Evolutionary conservation across 2,113 vertebrate species (phyloP).

Genomic region (Mesoclemmys tuberculata): DNA sequence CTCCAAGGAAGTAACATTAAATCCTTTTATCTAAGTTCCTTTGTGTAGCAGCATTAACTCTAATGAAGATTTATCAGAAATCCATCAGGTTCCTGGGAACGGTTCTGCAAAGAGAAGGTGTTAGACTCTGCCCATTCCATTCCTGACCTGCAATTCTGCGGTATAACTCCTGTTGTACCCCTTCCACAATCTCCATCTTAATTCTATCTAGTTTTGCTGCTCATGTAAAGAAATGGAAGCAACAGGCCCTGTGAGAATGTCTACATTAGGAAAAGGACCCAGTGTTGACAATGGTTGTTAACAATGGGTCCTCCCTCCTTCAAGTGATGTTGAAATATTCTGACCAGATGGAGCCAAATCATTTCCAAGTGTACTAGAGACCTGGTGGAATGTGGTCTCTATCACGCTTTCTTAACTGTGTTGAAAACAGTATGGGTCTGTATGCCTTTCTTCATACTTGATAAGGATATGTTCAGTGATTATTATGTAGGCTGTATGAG

Average conservation of each 20-base stretch:
- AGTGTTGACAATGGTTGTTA: not conserved
- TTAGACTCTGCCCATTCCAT: not conserved
- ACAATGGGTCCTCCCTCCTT: not conserved
- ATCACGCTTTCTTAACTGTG: fast-evolving
- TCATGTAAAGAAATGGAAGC: not conserved
- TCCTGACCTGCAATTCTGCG: not conserved
- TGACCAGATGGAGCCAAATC: not conserved
- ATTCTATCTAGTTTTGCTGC: not conserved
- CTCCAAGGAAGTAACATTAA: not conserved
- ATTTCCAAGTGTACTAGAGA: constrained; percentile 5
- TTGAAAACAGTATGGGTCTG: constrained; percentile 52
- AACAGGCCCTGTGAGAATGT: not conserved
- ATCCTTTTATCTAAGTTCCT: not conserved
- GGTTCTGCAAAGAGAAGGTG: not conserved
- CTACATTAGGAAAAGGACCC: not conserved
- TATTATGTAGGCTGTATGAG: constrained; percentile 35
- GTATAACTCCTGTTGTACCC: not conserved
- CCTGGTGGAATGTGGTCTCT: not conserved
- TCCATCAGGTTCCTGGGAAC: not conserved
- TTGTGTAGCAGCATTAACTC: not conserved
- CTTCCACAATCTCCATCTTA: not conserved
- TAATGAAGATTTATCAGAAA: not conserved
- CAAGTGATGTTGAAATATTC: constrained; percentile 30
- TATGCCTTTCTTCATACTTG: constrained; percentile 40
- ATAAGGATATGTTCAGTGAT: constrained; percentile 39